phyloP scores from a whole-genome alignment of 2,113 vertebrate genomes.

The Salvelinus sp. region DNA sequence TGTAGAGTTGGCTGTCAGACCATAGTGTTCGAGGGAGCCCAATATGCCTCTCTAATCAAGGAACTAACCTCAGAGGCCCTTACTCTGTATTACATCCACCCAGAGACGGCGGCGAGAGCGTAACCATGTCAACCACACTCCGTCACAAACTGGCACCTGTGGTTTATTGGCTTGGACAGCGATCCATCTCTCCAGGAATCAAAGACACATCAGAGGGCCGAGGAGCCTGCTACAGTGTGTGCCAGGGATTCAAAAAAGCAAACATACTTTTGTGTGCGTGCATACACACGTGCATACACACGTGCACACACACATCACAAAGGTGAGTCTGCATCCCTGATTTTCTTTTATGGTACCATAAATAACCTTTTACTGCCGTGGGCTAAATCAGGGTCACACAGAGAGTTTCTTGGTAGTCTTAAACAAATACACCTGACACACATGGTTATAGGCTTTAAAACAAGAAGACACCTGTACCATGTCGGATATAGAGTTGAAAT shows the following conservation, averaged over 20 bases:
- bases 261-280: background rate
- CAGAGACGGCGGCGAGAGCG: slow-evolving; percentile 58
- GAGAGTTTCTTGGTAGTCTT: too few species aligned
- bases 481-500: too few species aligned
- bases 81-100: slow-evolving; percentile 63
- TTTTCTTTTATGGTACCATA: too few species aligned
- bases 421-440: too few species aligned
- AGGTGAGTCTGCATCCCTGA: too few species aligned
- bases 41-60: slow-evolving; percentile 22
- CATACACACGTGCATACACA: background rate
- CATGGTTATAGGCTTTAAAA: too few species aligned
- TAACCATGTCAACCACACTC: slow-evolving; percentile 63
- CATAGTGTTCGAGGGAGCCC: slow-evolving; percentile 33
- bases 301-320: too few species aligned
- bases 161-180: slow-evolving; percentile 53
- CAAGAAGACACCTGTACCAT: too few species aligned
- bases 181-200: slow-evolving; percentile 29
- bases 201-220: slow-evolving; percentile 21
- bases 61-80: slow-evolving; percentile 31
- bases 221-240: background rate
- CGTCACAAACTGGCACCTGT: slow-evolving; percentile 65
- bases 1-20: slow-evolving; percentile 4
- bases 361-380: too few species aligned
- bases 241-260: slow-evolving; percentile 29
- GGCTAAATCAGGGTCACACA: too few species aligned